These are phyloP conservation scores for Macrosoma leucophasiata DNA, from an alignment of 2,888 invertebrate species.

Conservation along the genomic window DNA sequence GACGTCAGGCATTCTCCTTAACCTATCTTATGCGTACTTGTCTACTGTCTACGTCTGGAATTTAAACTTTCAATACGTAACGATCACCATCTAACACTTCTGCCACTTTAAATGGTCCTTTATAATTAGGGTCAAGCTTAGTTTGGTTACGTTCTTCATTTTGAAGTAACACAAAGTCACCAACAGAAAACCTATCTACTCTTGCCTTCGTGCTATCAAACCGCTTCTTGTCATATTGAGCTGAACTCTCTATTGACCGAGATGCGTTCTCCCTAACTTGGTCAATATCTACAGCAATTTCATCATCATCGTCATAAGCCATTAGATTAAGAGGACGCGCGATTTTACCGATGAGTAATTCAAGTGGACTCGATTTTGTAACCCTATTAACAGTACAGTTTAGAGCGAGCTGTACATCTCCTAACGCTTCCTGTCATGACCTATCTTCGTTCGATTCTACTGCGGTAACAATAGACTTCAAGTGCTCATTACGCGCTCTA, in stretches of 20 bases:
- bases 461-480: conserved; percentile 13
- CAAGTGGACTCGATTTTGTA: conserved; percentile 29
- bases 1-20: conserved; percentile 1
- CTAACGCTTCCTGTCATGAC: conserved; percentile 31
- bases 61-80: neutral
- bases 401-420: conserved; percentile 28
- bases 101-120: conserved; percentile 3
- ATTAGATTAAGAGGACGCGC: conserved; percentile 17
- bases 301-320: too few species aligned
- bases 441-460: conserved; percentile 21
- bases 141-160: conserved; percentile 1
- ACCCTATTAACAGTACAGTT: too few species aligned
- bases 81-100: conserved; percentile 1
- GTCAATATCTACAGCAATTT: too few species aligned
- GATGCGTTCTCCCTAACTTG: too few species aligned
- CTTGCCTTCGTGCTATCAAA: neutral
- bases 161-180: neutral
- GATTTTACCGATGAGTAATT: conserved; percentile 27
- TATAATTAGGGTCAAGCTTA: conserved; percentile 3
- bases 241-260: too few species aligned
- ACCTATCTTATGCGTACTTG: neutral
- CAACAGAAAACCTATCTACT: neutral
- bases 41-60: neutral
- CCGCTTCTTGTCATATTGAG: neutral
- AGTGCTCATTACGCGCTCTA: conserved; percentile 28